These are phyloP conservation scores for Agapostemon virescens DNA, from an alignment of 2,888 invertebrate species.

Conservation along the genomic window DNA sequence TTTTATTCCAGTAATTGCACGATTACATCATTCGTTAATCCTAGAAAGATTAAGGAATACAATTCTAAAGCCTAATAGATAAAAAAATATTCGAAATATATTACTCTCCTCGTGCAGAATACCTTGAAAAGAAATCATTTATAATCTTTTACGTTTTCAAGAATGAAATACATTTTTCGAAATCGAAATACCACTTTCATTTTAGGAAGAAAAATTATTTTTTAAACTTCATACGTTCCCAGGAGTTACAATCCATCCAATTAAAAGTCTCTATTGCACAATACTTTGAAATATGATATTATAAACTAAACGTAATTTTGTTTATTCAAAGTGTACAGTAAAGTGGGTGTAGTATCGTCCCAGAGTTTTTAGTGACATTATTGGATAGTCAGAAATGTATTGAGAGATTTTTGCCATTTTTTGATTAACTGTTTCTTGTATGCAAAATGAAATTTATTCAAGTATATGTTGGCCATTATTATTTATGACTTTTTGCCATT, in stretches of 20 bases:
- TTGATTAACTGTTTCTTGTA: too few relatives aligned
- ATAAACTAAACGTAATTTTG: neutral
- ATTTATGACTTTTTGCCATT: too few relatives aligned
- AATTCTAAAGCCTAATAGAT: neutral
- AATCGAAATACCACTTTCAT: neutral
- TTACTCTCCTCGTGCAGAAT: neutral
- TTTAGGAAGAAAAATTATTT: neutral
- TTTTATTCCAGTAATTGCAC: neutral
- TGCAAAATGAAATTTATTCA: too few relatives aligned
- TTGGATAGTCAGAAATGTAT: too few relatives aligned
- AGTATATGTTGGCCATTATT: too few relatives aligned
- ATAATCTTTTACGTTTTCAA: neutral
- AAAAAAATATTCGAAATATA: neutral
- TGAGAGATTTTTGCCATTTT: too few relatives aligned
- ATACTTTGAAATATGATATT: neutral
- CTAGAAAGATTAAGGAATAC: neutral
- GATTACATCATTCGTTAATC: neutral
- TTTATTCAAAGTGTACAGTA: neutral
- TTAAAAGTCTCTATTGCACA: too few relatives aligned
- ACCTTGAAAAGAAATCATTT: too few relatives aligned
- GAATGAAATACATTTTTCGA: neutral
- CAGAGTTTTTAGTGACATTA: neutral
- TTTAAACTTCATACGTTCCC: neutral
- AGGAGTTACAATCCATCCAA: neutral
- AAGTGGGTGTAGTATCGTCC: neutral